Evolutionary conservation across 2,113 vertebrate genomes (phyloP), one percentile per base, ranked within the genome.

Genomic region (Phoxinus phoxinus): DNA sequence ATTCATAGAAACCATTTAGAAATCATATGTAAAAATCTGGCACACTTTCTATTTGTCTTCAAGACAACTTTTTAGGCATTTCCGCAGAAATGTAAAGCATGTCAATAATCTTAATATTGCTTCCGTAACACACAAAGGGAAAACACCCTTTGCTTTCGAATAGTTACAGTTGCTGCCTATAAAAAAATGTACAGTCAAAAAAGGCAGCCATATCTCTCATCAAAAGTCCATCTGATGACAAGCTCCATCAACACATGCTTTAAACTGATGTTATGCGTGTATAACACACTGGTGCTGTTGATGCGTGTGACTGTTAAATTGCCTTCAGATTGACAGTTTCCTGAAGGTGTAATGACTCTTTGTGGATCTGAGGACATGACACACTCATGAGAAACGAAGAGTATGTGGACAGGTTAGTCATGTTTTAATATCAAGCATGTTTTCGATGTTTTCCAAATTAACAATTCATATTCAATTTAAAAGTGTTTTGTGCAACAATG

Each of bases 271-370:
- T 71, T 6, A 23, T 23, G 51, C 32, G 25, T 23, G 32, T 72
- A 86, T 84, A 83, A 59, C 48, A 77, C 56, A 6, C 71, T 51
- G 67, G 81, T 48, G 85, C 41, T 35, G 37, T 25, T 59, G 85
- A 81, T 17, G 2, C 6, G 27, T 59, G 86, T 83, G 81, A 5
- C 37, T 37, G 61, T 56, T 83, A 37, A 21, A 72, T 3, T 63
- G 83, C 46, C 56, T 32, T 32, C 25, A 51, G 53, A 48, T 21
- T 48, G 74, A 78, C 37, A 7, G 37, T 84, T 58, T 74, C 53
- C 35, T 61, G 4, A 11, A 30, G 41, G 58, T 1, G 10, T 41
- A 11, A 44, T 44, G 51, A 44, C 6, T 25, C 56, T 19, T 41
- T 9, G 41, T 23, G 21, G 21, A 71, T 71, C 35, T 41, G 67